Base-by-base conservation (phyloP, 1,140 invertebrate genomes). In the Hycleus cichorii region DNA sequence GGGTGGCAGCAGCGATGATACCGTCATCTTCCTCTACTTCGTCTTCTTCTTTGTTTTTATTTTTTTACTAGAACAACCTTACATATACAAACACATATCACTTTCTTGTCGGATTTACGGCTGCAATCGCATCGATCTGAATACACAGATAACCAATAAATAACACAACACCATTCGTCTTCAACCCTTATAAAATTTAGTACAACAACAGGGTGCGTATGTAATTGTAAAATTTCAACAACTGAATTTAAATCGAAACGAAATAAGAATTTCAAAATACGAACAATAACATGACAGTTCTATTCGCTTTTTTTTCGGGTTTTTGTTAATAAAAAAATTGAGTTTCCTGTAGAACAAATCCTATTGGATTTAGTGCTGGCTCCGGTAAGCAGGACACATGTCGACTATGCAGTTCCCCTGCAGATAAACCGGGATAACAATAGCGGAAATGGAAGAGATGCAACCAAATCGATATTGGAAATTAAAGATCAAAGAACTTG, bases 381-480 rank as follows among this genome's bases (percentile, higher is more conserved):
- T 51, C 50, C 49, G 51, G 62, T 64, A 67, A 69, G 64, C 66
- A 67, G 67, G 69, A 72, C 72, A 70, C 70, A 72, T 70, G 69
- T 71, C 69, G 63, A 64, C 63, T 69, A 61, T 64, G 58, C 64
- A 64, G 50, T 65, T 67, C 65, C 66, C 62, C 63, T 58, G 62
- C 53, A 76, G 75, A 77, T 77, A 77, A 79, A 76, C 69, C 65
- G 69, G 76, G 76, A 78, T 78, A 78, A 79, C 77, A 74, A 71
- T 74, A 69, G 73, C 75, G 76, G 76, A 80, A 78, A 79, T 73
- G 76, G 72, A 71, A 67, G 65, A 70, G 71, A 72, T 71, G 71
- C 68, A 72, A 64, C 70, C 70, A 62, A 61, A 74, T 69, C 77
- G 78, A 32, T 32, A 32, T 32, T 32, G 32, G 78, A 80, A 81